Evolutionary conservation across 2,797 vertebrate genomes (phyloP).

Genomic region (Benthosema pterotum): DNA sequence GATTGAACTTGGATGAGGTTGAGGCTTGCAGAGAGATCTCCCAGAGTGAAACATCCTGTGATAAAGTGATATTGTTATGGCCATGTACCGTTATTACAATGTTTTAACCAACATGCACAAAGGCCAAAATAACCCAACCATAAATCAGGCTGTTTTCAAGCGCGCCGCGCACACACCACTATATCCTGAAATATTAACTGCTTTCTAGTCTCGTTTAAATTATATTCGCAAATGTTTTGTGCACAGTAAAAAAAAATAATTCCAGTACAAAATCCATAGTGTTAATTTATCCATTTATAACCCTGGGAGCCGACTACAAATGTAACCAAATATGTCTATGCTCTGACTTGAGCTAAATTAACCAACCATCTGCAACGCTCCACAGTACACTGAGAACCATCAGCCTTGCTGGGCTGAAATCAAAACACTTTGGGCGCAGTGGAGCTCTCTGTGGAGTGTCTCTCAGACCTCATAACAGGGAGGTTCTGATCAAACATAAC

Average conservation of each 20-base stretch:
- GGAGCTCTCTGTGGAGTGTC: conserved; percentile 23
- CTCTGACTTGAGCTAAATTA: too few species aligned
- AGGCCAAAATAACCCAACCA: not conserved
- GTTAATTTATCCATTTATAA: too few species aligned
- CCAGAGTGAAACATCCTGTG: not conserved
- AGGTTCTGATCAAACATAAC: conserved; percentile 24
- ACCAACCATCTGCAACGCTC: not conserved
- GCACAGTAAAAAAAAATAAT: too few species aligned
- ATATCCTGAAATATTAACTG: too few species aligned
- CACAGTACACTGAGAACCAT: conserved; percentile 14
- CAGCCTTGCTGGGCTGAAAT: conserved; percentile 12
- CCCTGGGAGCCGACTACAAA: too few species aligned
- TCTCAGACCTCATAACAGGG: conserved; percentile 14
- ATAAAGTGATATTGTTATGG: not conserved
- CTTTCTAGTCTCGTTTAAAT: too few species aligned
- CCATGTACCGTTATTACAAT: not conserved
- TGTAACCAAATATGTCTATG: too few species aligned
- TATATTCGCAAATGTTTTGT: too few species aligned
- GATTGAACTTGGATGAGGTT: too few species aligned
- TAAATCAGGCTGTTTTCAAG: not conserved
- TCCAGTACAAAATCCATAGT: too few species aligned
- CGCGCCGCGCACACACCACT: not conserved
- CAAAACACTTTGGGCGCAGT: conserved; percentile 29
- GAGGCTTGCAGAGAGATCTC: not conserved
- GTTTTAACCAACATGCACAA: not conserved